phyloP scores from a whole-genome alignment of 2,888 invertebrate genomes.

The Camponotus fellah region DNA sequence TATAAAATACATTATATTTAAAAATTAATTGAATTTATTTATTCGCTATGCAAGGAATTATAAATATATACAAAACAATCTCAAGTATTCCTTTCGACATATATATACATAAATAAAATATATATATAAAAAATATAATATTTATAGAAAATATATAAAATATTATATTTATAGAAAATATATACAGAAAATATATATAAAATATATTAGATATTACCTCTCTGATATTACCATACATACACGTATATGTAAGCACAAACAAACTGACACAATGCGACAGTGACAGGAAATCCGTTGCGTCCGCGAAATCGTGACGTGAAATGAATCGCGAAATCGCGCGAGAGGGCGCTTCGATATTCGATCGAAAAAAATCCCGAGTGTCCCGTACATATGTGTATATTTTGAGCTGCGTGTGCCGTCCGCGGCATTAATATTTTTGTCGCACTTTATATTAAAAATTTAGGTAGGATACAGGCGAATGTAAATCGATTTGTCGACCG shows the following conservation, averaged over 20 bases:
- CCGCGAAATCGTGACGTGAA: not conserved
- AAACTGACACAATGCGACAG: not conserved
- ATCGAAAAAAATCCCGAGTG: not conserved
- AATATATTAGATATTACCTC: no score
- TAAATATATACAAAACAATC: no score
- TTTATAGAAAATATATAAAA: no score
- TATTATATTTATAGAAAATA: no score
- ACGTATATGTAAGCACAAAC: not conserved
- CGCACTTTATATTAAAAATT: constrained; percentile 4
- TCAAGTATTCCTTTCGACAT: no score
- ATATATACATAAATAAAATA: no score
- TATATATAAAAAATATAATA: no score
- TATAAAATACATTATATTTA: no score
- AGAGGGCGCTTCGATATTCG: not conserved
- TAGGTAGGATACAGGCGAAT: constrained; percentile 4
- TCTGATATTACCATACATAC: not conserved
- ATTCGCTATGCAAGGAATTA: no score
- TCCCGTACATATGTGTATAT: not conserved
- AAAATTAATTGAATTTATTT: no score
- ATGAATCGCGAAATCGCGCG: not conserved
- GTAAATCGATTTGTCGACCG: not conserved
- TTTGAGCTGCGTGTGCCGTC: constrained; percentile 19
- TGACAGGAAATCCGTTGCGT: not conserved
- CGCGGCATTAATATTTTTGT: constrained; percentile 11
- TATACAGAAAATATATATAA: no score